These are phyloP conservation scores for Melinaea marsaeus DNA, from an alignment of 2,888 invertebrate genomes.

Conservation along the genomic window DNA sequence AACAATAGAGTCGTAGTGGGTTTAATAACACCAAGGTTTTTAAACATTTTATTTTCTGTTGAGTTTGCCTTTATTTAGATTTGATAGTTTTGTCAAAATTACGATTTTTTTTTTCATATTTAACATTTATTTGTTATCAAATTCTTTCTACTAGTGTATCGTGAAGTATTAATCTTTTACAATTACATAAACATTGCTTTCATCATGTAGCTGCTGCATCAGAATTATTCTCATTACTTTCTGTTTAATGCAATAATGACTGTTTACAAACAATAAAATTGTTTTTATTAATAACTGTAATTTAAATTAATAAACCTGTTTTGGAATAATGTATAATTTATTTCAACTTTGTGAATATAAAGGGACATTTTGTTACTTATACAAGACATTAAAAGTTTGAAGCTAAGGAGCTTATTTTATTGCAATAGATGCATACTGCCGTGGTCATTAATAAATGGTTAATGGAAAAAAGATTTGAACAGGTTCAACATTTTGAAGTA, in stretches of 20 bases:
- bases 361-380: neutral
- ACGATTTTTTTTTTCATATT: no score
- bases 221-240: neutral
- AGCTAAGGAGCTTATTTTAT: no score
- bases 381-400: neutral
- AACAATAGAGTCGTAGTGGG: conserved; percentile 34
- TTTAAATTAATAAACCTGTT: conserved; percentile 20
- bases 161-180: neutral
- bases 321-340: conserved; percentile 26
- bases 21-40: conserved; percentile 16
- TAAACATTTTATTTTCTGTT: conserved; percentile 23
- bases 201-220: conserved; percentile 3
- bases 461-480: neutral
- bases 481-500: conserved; percentile 50
- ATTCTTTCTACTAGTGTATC: neutral
- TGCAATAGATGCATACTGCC: conserved; percentile 3
- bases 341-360: conserved; percentile 18
- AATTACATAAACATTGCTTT: conserved; percentile 5
- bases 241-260: conserved; percentile 2
- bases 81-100: no score
- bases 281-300: conserved; percentile 23
- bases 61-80: conserved; percentile 15
- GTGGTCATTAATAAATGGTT: no score
- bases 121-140: no score
- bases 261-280: conserved; percentile 7